Evolutionary conservation across 2,113 vertebrate species (phyloP), one percentile per base, ranked within the genome.

Genomic region (Cryptomyrus ogoouensis): DNA sequence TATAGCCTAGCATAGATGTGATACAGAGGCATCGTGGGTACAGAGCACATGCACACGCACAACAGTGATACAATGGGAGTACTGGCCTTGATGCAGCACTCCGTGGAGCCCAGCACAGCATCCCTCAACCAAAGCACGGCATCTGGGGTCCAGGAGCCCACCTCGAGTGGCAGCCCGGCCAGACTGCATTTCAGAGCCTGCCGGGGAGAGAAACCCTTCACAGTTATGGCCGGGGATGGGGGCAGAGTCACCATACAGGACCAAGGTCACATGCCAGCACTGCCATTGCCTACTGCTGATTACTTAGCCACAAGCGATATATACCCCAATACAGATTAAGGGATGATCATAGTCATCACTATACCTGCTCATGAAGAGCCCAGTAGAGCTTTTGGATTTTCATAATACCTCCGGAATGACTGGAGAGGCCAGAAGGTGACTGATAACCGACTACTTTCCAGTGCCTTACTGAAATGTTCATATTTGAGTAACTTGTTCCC

Each of bases 131-230:
- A 97, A 90, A 98, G 96, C 42, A 99, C 97, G 89, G 97, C 97
- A 91, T 99, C 98, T 58, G 97, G 97, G 74, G 97, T 99, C 98
- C 98, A 99, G 93, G 98, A 97, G 89, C 97, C 97, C 89, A 97
- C 95, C 21, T 96, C 96, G 44, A 97, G 96, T 2, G 97, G 96
- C 90, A 99, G 92, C 92, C 98, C 98, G 13, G 97, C 97, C 50
- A 99, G 95, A 91, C 97, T 98, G 94, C 98, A 99, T 92, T 97
- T 98, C 66, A 97, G 93, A 88, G 96, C 97, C 98, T 99, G 91
- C 1, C 27, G 9, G 49, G 3, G 42, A 42, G 10, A 84, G 10
- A 24, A 27, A n/a, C 1, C 66, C 39, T 24, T 47, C 50, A 53
- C 17, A 13, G 21, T 62, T 17, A 58, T 10, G 35, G 35, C 46